Evolutionary conservation across 2,113 vertebrate genomes (phyloP).

Genomic region (Anser cygnoides): DNA sequence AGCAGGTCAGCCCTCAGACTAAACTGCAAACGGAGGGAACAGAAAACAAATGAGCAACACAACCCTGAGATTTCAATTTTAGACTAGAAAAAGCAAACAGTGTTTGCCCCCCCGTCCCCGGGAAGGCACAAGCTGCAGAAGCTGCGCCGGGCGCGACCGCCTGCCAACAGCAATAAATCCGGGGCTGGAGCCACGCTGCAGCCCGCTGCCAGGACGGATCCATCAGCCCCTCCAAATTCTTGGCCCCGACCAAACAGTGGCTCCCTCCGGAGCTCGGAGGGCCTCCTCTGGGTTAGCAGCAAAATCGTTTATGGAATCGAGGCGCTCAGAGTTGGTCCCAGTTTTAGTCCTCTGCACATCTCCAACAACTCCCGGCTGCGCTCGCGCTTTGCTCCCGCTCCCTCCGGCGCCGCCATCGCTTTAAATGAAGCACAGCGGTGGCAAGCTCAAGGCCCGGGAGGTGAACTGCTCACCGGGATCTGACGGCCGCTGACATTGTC

Average conservation of each 20-base stretch:
- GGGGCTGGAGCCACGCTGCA: neutral
- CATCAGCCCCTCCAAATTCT: neutral
- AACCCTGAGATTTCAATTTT: neutral
- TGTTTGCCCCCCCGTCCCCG: neutral
- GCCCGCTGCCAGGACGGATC: neutral
- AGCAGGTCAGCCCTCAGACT: neutral
- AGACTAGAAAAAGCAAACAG: neutral
- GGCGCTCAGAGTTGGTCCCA: accelerated
- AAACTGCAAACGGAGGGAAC: neutral
- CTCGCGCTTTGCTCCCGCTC: neutral
- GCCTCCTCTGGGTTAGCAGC: neutral
- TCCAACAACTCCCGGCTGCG: too few species aligned
- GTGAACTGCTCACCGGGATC: neutral
- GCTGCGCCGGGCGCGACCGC: neutral
- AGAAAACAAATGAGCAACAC: neutral
- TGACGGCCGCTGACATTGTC: neutral
- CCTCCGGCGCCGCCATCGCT: neutral
- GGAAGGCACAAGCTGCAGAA: neutral
- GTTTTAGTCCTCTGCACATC: neutral
- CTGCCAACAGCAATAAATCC: neutral
- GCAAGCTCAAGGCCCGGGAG: neutral
- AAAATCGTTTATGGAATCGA: neutral
- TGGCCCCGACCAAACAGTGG: neutral
- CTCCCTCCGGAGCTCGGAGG: neutral
- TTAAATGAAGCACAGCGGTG: neutral